A percentile compares a stretch with the other conserved stretches of the same genome.
Evolutionary conservation across 1,140 invertebrate genomes (phyloP).

Genomic region (Habropoda laboriosa): DNA sequence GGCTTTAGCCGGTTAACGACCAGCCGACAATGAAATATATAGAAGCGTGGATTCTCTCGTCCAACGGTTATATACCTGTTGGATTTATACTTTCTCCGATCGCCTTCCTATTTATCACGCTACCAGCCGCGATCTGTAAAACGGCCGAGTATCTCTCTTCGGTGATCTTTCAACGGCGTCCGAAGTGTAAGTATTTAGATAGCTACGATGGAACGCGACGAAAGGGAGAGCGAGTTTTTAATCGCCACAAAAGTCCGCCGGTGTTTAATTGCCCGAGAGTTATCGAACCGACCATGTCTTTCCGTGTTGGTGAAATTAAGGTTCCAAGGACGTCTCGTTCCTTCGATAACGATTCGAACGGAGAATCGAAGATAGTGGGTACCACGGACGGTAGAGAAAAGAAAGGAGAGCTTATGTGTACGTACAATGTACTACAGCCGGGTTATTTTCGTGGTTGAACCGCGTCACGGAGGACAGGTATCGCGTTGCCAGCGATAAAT

Average conservation of each 20-base stretch:
- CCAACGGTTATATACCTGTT: not conserved
- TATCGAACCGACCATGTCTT: not conserved
- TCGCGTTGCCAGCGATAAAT: slow-evolving; percentile 61
- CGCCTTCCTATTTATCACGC: slow-evolving; percentile 19
- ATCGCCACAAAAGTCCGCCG: slow-evolving; percentile 6
- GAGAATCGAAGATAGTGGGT: too few relatives aligned
- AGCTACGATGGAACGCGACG: not conserved
- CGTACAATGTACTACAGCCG: too few relatives aligned
- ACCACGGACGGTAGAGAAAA: too few relatives aligned
- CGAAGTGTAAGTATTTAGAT: too few relatives aligned
- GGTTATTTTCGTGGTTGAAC: too few relatives aligned
- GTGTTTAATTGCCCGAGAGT: slow-evolving; percentile 22
- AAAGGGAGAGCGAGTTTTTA: slow-evolving; percentile 10
- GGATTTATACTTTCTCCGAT: slow-evolving; percentile 38
- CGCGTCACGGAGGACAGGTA: not conserved
- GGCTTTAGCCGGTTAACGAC: slow-evolving; percentile 1
- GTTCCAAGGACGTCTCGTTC: too few relatives aligned
- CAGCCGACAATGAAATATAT: slow-evolving; percentile 33
- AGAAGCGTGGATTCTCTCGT: not conserved
- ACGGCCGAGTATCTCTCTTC: not conserved
- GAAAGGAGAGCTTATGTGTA: too few relatives aligned
- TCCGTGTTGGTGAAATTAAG: too few relatives aligned
- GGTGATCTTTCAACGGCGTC: slow-evolving; percentile 27
- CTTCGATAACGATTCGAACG: not conserved
- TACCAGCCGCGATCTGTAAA: slow-evolving; percentile 8